These are phyloP conservation scores for Astreopora myriophthalma DNA, from an alignment of 64 coral and sea anemone species.

Conservation along the genomic window DNA sequence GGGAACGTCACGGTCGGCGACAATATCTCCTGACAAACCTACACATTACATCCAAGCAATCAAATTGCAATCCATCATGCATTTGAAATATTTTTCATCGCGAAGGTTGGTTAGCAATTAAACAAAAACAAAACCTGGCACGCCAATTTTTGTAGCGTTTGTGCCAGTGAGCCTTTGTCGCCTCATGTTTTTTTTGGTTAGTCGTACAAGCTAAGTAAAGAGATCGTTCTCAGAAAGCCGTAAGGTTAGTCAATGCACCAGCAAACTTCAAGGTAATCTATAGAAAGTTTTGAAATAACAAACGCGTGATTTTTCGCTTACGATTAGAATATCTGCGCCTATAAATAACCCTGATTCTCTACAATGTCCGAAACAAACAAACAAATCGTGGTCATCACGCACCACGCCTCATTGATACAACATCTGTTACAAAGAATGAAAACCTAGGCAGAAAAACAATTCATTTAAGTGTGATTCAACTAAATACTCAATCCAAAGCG, in stretches of 20 bases:
- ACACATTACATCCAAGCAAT: background rate
- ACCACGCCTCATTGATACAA: background rate
- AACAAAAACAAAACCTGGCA: background rate
- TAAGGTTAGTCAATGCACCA: background rate
- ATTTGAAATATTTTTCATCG: background rate
- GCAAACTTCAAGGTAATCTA: background rate
- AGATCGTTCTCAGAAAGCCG: background rate
- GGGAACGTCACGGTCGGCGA: background rate
- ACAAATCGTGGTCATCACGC: background rate
- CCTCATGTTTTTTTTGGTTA: background rate
- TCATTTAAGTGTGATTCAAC: background rate
- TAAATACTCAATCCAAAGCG: background rate
- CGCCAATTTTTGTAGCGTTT: background rate
- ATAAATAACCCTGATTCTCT: background rate
- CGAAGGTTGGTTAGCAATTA: background rate
- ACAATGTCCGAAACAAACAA: background rate
- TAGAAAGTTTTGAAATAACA: background rate
- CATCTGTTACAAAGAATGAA: constrained; percentile 2
- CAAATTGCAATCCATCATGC: background rate
- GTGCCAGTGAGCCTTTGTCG: background rate
- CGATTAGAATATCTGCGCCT: background rate
- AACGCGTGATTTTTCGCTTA: background rate
- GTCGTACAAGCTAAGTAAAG: background rate
- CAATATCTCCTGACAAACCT: background rate
- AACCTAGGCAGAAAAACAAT: background rate